A percentile compares a stretch with the other conserved stretches of the same genome.
Evolutionary conservation across 2,797 vertebrate genomes (phyloP).

Genomic region (Poeciliopsis paucimaculata): DNA sequence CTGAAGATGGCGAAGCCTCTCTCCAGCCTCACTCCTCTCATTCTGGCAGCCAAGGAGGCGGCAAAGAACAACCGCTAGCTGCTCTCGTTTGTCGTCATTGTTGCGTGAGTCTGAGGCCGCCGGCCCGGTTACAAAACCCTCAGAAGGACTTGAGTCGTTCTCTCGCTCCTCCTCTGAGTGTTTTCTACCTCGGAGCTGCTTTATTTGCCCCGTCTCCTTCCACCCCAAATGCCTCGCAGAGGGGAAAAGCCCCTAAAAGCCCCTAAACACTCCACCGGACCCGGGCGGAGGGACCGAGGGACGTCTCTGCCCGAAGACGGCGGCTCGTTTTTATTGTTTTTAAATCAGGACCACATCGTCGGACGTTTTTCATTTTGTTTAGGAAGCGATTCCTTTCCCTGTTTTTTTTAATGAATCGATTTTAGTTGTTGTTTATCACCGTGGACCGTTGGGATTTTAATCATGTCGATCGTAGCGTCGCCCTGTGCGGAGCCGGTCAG

Average conservation of each 20-base stretch:
- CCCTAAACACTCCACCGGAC: constrained; percentile 31
- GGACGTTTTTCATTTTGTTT: neutral
- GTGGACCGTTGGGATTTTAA: constrained; percentile 14
- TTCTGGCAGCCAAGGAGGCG: constrained; percentile 93
- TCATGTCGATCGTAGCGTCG: constrained; percentile 55
- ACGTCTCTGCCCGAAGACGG: constrained; percentile 61
- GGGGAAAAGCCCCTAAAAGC: constrained; percentile 1
- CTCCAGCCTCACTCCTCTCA: constrained; percentile 94
- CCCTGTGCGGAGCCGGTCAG: constrained; percentile 24
- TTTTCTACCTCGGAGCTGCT: constrained; percentile 14
- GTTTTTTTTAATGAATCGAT: constrained; percentile 16
- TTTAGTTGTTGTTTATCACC: constrained; percentile 14
- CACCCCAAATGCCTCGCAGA: constrained; percentile 5
- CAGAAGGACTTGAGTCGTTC: neutral
- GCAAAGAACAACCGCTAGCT: constrained; percentile 91
- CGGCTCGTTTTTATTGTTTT: constrained; percentile 26
- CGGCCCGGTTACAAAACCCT: constrained; percentile 7
- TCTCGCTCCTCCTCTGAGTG: constrained; percentile 5
- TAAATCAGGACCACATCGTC: constrained; percentile 22
- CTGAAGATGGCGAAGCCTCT: constrained; percentile 96
- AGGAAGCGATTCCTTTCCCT: constrained; percentile 9
- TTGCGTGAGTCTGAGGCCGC: constrained; percentile 8
- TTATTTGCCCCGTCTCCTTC: constrained; percentile 13
- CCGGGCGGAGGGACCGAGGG: constrained; percentile 36
- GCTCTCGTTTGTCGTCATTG: constrained; percentile 8